Evolutionary conservation across 2,888 invertebrate genomes (phyloP).

Genomic region (Lepidochrysops patricia): DNA sequence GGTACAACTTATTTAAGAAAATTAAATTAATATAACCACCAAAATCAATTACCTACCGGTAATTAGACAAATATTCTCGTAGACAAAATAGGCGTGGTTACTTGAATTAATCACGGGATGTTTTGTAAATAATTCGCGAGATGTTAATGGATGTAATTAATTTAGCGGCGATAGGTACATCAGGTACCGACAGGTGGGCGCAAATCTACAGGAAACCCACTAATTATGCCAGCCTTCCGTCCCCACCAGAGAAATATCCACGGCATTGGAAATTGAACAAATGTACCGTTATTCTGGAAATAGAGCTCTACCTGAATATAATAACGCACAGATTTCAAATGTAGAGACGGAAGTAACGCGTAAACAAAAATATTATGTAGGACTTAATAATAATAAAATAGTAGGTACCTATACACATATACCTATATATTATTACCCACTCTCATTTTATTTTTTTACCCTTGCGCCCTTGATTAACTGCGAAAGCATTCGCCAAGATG

Average conservation of each 20-base stretch:
- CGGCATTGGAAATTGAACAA: slow-evolving; percentile 38
- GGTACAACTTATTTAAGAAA: not conserved
- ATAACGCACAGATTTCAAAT: too few relatives aligned
- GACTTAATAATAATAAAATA: too few relatives aligned
- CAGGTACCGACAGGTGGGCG: slow-evolving; percentile 61
- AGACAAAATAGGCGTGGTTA: not conserved
- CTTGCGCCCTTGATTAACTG: too few relatives aligned
- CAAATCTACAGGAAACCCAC: slow-evolving; percentile 67
- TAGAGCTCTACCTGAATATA: not conserved
- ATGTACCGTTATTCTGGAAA: slow-evolving; percentile 34
- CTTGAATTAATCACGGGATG: not conserved
- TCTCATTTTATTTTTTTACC: too few relatives aligned
- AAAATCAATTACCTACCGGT: not conserved
- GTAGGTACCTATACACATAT: too few relatives aligned
- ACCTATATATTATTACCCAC: too few relatives aligned
- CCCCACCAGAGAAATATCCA: slow-evolving; percentile 29
- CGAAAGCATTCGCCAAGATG: too few relatives aligned
- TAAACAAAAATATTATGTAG: not conserved
- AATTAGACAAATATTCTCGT: not conserved
- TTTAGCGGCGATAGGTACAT: slow-evolving; percentile 58
- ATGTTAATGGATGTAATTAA: slow-evolving; percentile 69
- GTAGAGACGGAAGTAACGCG: too few relatives aligned
- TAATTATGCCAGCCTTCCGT: slow-evolving; percentile 48
- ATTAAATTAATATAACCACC: not conserved
- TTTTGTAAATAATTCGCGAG: slow-evolving; percentile 41